Conservation (phyloP, 30 jellyfish, hydroid and myxozoan species). For the Hydra vulgaris region DNA sequence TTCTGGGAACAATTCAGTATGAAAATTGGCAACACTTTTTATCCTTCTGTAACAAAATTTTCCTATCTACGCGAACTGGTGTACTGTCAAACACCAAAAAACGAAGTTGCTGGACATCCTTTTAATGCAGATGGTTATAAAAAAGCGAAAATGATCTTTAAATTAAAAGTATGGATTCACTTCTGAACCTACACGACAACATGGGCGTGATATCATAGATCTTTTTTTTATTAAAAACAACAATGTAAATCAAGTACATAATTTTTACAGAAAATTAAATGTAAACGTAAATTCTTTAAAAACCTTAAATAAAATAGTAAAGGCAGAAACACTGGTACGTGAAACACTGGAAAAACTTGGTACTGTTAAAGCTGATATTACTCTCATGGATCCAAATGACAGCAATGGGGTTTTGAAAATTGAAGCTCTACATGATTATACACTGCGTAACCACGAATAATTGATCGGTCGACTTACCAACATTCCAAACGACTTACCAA, state of each 20-base stretch:
- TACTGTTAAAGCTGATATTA: conserved; percentile 7
- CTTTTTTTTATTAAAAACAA: conserved; percentile 9
- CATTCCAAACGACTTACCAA: no score
- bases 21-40: conserved; percentile 31
- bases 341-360: conserved; percentile 37
- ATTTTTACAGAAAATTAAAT: no score
- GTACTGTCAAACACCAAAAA: no score
- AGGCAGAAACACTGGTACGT: conserved; percentile 32
- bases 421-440: conserved; percentile 15
- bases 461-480: no score
- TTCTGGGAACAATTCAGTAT: no score
- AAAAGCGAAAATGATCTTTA: no score
- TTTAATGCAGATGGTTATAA: no score
- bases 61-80: conserved; percentile 22
- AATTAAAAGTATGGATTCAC: no score
- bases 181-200: conserved; percentile 23
- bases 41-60: conserved; percentile 8
- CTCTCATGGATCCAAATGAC: conserved; percentile 26
- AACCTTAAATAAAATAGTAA: conserved; percentile 35
- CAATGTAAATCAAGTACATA: background rate
- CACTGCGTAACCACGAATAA: conserved; percentile 10
- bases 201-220: conserved; percentile 18
- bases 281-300: conserved; percentile 15
- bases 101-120: no score
- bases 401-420: conserved; percentile 21